Base-by-base conservation (phyloP, 2,113 vertebrate genomes). In the Cygnus atratus region DNA sequence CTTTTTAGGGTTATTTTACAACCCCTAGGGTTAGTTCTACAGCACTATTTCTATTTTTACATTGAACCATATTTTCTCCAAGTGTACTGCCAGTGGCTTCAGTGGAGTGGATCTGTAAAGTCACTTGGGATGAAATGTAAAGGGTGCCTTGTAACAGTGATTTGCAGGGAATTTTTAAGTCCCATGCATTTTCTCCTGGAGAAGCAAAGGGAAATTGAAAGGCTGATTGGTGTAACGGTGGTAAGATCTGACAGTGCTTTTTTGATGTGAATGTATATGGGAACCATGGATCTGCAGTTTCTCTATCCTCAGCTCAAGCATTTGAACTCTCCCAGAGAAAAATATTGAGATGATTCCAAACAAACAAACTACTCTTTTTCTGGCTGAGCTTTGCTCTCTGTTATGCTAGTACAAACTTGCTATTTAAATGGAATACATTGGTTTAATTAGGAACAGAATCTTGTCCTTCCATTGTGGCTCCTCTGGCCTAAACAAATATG, bases 401-500 rank as follows among this genome's bases (percentile, higher is more conserved):
- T 83, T 96, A 80, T 76, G 84, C 91, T 94, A 91, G 93, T 91
- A 92, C 87, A 85, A 93, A 79, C 93, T 95, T 5, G 67, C 95
- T 97, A 91, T 95, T 95, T 85, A 87, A 94, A 92, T 87, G 92
- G 96, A 96, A 96, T 96, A 95, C 71, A 43, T 63, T 80, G 58
- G 66, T 70, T 96, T 97, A 96, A 95, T 95, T 96, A 92, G 84
- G 93, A 96, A 93, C 88, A 96, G 95, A 96, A 82, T 96, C 84
- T 93, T 76, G n/a, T 92, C 74, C 88, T 94, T 95, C 81, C 93
- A 96, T 79, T 96, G 87, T 94, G 93, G 80, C 80, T 96, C 31
- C 86, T 93, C 95, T 93, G 95, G 86, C 95, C 88, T 96, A 97
- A 93, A 96, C 92, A 94, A 92, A 94, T 90, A 92, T 68, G 81